These are phyloP conservation scores for Climacteris rufus DNA, from an alignment of 2,113 vertebrate genomes.

Conservation along the genomic window DNA sequence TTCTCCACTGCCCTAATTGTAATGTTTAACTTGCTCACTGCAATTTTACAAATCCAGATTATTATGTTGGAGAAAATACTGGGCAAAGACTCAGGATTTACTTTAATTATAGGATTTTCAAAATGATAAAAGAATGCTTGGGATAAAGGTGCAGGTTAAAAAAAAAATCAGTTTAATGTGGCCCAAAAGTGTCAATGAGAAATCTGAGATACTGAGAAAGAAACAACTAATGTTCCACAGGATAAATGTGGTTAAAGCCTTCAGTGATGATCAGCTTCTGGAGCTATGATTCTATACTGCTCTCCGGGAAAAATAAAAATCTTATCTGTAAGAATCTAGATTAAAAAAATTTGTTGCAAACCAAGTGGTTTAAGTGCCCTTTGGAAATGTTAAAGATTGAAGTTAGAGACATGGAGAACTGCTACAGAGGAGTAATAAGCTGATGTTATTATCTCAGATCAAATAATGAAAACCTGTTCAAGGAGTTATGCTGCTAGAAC, in stretches of 20 bases:
- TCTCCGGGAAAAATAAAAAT: conserved; percentile 32
- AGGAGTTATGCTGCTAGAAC: conserved; percentile 11
- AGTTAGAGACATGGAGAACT: background rate
- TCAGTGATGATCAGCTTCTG: background rate
- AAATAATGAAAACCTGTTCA: conserved; percentile 43
- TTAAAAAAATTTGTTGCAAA: conserved; percentile 3
- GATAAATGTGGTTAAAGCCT: background rate
- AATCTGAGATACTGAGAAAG: background rate
- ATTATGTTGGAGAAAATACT: background rate
- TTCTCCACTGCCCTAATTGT: background rate
- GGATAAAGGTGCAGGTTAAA: background rate
- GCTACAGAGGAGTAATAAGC: conserved; percentile 11
- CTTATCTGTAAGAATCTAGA: conserved; percentile 10
- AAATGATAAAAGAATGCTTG: background rate
- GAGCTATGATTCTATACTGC: background rate
- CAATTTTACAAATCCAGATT: background rate
- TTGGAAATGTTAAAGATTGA: conserved; percentile 45
- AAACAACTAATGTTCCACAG: background rate
- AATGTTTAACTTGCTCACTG: background rate
- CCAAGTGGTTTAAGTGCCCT: background rate
- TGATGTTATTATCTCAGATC: conserved; percentile 17
- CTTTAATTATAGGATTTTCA: background rate
- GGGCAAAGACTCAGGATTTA: background rate
- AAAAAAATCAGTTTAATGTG: background rate
- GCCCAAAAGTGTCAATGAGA: conserved; percentile 1